Conservation (phyloP, 2,797 vertebrate genomes). For the Poeciliopsis paucimaculata region DNA sequence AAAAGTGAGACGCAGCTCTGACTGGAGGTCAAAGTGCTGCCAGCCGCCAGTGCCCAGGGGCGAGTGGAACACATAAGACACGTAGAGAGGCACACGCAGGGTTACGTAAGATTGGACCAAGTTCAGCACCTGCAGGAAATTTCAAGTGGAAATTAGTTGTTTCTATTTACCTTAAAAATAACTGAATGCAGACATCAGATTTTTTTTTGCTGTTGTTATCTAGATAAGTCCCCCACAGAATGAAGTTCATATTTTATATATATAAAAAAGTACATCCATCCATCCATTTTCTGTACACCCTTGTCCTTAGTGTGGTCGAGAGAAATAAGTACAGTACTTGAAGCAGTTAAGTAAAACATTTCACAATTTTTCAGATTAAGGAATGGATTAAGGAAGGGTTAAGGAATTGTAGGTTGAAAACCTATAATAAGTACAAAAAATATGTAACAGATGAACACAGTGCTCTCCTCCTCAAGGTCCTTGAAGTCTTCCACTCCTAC, state of each 20-base stretch:
- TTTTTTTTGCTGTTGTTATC: not conserved
- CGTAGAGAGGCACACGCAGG: slow-evolving; percentile 90
- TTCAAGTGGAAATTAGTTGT: slow-evolving; percentile 4
- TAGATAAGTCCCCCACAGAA: not conserved
- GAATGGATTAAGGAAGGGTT: too few species aligned
- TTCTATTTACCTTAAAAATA: not conserved
- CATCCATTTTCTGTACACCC: too few species aligned
- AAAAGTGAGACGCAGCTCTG: slow-evolving; percentile 93
- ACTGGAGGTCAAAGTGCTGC: slow-evolving; percentile 96
- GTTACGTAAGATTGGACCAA: slow-evolving; percentile 96
- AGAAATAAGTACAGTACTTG: too few species aligned
- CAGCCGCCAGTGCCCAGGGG: slow-evolving; percentile 89
- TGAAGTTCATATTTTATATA: not conserved
- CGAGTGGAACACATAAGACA: slow-evolving; percentile 95
- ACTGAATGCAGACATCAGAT: not conserved
- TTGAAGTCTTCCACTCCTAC: slow-evolving; percentile 56
- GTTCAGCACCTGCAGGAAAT: slow-evolving; percentile 86
- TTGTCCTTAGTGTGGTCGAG: too few species aligned
- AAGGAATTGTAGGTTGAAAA: slow-evolving; percentile 27
- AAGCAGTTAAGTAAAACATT: not conserved
- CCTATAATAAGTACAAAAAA: slow-evolving; percentile 46
- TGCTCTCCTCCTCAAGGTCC: slow-evolving; percentile 52
- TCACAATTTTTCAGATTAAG: slow-evolving; percentile 18
- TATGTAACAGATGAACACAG: slow-evolving; percentile 47
- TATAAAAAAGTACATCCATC: too few species aligned